Evolutionary conservation across 2,113 vertebrate genomes (phyloP).

Genomic region (Zeus faber): DNA sequence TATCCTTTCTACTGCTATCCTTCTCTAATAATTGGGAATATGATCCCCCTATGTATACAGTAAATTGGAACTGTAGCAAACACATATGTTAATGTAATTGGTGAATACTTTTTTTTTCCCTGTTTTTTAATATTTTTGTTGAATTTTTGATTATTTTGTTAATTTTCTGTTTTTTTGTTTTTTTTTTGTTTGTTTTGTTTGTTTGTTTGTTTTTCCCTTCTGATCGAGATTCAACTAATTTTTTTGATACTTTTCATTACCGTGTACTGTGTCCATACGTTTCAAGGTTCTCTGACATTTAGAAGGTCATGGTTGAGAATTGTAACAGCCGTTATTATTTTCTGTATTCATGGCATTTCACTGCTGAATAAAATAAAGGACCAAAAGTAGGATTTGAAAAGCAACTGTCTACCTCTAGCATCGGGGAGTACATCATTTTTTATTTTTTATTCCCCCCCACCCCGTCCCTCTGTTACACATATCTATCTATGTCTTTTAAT

Average conservation of each 20-base stretch:
- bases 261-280: conserved; percentile 99
- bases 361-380: conserved; percentile 99
- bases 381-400: conserved; percentile 99
- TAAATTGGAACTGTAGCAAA: conserved; percentile 99
- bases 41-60: conserved; percentile 99
- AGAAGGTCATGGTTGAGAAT: conserved; percentile 99
- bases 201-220: conserved; percentile 81
- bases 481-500: conserved; percentile 77
- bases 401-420: conserved; percentile 97
- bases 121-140: too few relatives aligned
- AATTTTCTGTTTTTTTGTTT: conserved; percentile 70
- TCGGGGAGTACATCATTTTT: conserved; percentile 90
- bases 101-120: conserved; percentile 86
- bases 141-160: too few relatives aligned
- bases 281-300: conserved; percentile 96
- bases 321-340: conserved; percentile 98
- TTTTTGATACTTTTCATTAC: conserved; percentile 99
- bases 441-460: conserved; percentile 39
- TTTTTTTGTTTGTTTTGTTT: conserved; percentile 48
- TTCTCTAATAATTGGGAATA: conserved; percentile 94
- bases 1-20: conserved; percentile 99
- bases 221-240: conserved; percentile 90
- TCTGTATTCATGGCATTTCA: conserved; percentile 99
- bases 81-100: conserved; percentile 97
- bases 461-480: conserved; percentile 37